phyloP scores from a whole-genome alignment of 2,797 vertebrate genomes.

The Balearica regulorum region DNA sequence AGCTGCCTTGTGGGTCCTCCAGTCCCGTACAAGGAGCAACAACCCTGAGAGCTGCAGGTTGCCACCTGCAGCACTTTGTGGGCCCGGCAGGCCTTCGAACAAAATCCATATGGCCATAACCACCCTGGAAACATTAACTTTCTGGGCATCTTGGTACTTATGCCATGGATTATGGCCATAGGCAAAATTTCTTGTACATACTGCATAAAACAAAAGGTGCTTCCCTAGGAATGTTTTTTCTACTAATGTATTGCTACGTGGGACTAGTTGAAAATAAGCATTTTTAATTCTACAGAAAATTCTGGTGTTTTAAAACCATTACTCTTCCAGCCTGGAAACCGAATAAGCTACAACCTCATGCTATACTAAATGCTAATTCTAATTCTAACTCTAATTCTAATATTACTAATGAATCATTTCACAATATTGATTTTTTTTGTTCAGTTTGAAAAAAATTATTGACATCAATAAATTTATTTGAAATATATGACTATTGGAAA shows the following conservation, averaged over 20 bases:
- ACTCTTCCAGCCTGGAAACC: background rate
- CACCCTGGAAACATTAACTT: background rate
- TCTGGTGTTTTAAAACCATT: background rate
- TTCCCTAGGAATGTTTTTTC: background rate
- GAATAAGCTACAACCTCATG: background rate
- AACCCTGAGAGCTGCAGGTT: background rate
- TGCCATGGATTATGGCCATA: background rate
- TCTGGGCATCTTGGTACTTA: background rate
- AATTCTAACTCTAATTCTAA: background rate
- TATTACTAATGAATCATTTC: background rate
- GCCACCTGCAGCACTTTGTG: background rate
- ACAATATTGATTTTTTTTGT: background rate
- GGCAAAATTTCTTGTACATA: background rate
- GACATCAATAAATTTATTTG: background rate
- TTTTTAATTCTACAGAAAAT: background rate
- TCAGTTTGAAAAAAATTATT: background rate
- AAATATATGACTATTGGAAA: background rate
- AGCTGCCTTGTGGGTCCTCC: background rate
- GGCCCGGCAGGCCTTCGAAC: background rate
- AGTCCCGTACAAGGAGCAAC: fast-evolving
- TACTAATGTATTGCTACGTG: background rate
- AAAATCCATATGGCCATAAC: background rate
- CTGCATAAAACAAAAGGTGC: background rate
- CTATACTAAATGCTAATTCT: background rate
- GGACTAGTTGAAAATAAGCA: background rate